These are phyloP conservation scores for Anodontia alba DNA, from an alignment of 2,888 invertebrate genomes.

Conservation along the genomic window DNA sequence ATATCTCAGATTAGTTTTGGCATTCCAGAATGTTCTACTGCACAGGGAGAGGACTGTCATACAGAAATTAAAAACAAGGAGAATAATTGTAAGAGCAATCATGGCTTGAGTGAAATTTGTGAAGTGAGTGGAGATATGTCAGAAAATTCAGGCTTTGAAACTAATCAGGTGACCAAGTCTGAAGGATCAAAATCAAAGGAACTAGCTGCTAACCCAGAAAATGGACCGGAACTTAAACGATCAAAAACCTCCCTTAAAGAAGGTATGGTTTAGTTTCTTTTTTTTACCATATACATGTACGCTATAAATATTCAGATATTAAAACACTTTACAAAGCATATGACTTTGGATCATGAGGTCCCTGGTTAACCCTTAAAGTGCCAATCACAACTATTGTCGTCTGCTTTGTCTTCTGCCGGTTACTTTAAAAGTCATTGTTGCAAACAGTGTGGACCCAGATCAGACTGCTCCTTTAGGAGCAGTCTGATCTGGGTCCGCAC, in stretches of 20 bases:
- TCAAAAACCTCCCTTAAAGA: background rate
- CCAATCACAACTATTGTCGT: no score
- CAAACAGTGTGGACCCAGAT: no score
- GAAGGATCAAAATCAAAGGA: background rate
- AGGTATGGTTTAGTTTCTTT: no score
- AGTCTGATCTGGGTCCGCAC: no score
- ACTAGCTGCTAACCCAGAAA: background rate
- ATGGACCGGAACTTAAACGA: background rate
- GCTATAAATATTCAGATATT: no score
- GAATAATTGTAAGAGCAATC: conserved; percentile 1
- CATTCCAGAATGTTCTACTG: conserved; percentile 15
- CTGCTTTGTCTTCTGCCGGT: no score
- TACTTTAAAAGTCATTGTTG: no score
- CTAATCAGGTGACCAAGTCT: background rate
- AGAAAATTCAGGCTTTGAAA: background rate
- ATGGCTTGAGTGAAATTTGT: background rate
- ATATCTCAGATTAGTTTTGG: conserved; percentile 49
- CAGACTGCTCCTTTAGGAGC: no score
- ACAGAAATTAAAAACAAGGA: conserved; percentile 19
- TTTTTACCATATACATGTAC: no score
- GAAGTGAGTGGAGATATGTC: background rate
- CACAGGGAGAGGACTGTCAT: conserved; percentile 14
- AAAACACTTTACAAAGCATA: no score
- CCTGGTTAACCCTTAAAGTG: no score
- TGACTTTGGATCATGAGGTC: no score